These are phyloP conservation scores for Peromyscus leucopus DNA, from an alignment of 2,113 vertebrate genomes.

Conservation along the genomic window DNA sequence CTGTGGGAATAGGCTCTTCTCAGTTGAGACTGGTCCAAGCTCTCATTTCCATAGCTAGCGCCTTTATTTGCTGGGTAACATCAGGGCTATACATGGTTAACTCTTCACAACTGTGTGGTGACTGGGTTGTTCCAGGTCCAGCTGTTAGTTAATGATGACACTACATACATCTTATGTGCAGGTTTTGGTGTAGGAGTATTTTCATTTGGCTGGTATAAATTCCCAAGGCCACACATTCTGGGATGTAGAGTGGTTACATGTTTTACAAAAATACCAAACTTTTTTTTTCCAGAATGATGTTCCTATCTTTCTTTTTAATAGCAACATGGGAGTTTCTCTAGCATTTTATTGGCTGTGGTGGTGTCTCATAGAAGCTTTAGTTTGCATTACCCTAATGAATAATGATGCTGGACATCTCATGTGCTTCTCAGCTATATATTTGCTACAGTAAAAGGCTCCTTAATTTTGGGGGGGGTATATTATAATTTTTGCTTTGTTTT, in stretches of 20 bases:
- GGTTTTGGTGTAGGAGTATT: conserved; percentile 6
- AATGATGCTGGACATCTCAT: background rate
- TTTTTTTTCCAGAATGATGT: background rate
- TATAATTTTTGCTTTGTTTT: background rate
- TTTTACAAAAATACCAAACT: conserved; percentile 49
- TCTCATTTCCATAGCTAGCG: background rate
- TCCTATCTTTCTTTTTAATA: background rate
- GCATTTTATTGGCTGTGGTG: background rate
- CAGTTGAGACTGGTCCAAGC: background rate
- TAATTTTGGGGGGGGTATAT: background rate
- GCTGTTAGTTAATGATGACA: background rate
- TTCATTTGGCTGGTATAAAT: conserved; percentile 32
- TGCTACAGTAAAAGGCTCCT: background rate
- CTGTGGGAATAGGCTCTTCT: conserved; percentile 1
- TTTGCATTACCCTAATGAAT: background rate
- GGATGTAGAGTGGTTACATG: background rate
- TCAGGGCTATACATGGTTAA: background rate
- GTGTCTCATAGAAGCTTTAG: background rate
- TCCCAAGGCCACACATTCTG: background rate
- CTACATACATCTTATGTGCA: background rate
- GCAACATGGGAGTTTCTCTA: background rate
- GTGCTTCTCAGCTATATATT: background rate
- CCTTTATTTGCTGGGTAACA: background rate
- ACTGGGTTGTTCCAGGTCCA: background rate
- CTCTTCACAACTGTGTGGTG: background rate